Base-by-base conservation (phyloP, 2,113 vertebrate species). In the Clarias gariepinus region DNA sequence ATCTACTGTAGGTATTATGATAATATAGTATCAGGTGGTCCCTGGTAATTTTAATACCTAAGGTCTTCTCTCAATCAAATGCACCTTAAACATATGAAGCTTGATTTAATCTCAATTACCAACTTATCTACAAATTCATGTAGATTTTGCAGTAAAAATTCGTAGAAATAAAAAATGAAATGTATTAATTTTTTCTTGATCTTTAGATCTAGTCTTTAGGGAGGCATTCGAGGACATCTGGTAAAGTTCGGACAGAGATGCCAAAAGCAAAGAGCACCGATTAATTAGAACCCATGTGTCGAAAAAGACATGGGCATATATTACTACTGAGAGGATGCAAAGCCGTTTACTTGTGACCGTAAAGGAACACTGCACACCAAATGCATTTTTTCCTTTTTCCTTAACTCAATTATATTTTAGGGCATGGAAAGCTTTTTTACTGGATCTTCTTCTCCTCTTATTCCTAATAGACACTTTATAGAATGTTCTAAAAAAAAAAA, bases 281-380 rank as follows among this genome's bases (percentile, higher is more conserved):
- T 21, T 80, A 30, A 80, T 80, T 80, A 60, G 78, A 60, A 60
- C 78, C 55, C 30, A 36, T 9, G 33, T 60, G 57, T 80, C 78
- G 60, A 80, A 36, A 19, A 60, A 21, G 57, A 80, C 60, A 60
- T 36, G 18, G 57, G 78, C 19, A 60, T 60, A 60, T 80, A 80
- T 36, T 80, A 80, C 16, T 19, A 57, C 18, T 23, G 3, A 23
- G n/a, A 58, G 16, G 1, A 30, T 30, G 16, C 55, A 57, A 78
- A 79, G 47, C 2, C 15, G 23, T 25, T 74, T 11, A 4, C 19
- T 19, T 74, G 11, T 74, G 10, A 25, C 25, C 12, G 36, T 23
- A 41, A 73, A 41, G 18, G 19, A 73, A 41, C 69, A 73, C 19
- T 11, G 11, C 19, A 23, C 5, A 71, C 68, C 69, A 73, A 18